These are phyloP conservation scores for Stomatorhinus ivindoensis DNA, from an alignment of 2,113 vertebrate species.

Conservation along the genomic window DNA sequence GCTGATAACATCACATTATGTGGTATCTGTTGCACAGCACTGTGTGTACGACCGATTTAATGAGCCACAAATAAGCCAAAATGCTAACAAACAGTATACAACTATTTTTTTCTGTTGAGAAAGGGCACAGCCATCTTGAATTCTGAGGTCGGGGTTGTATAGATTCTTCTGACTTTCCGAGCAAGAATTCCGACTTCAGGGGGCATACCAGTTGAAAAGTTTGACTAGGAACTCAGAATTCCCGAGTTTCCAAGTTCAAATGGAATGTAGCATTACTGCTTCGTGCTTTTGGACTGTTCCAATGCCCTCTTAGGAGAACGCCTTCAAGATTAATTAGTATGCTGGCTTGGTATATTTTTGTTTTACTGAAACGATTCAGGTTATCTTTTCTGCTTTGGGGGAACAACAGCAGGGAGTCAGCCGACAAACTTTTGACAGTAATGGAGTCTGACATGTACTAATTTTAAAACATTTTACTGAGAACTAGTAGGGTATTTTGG, in stretches of 20 bases:
- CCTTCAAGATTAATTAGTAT: not conserved
- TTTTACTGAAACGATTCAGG: not conserved
- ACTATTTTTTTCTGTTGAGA: not conserved
- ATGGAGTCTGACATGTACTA: not conserved
- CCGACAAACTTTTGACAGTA: not conserved
- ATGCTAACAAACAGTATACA: no score
- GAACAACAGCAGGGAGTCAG: conserved; percentile 11
- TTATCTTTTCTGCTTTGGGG: not conserved
- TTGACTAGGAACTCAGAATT: not conserved
- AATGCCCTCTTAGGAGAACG: not conserved
- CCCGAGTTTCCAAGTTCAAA: not conserved
- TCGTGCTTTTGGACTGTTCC: not conserved
- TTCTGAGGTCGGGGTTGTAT: not conserved
- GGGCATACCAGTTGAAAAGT: not conserved
- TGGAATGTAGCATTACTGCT: not conserved
- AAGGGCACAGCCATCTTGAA: not conserved
- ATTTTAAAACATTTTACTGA: not conserved
- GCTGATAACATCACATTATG: not conserved
- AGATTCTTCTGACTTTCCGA: not conserved
- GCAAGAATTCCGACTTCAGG: not conserved
- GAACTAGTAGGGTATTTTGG: not conserved
- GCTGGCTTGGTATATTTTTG: not conserved
- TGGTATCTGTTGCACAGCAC: no score
- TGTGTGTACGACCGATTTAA: no score
- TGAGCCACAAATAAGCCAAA: no score